Conservation (phyloP, 1,140 invertebrate species). For the Stratiolaelaps scimitus region DNA sequence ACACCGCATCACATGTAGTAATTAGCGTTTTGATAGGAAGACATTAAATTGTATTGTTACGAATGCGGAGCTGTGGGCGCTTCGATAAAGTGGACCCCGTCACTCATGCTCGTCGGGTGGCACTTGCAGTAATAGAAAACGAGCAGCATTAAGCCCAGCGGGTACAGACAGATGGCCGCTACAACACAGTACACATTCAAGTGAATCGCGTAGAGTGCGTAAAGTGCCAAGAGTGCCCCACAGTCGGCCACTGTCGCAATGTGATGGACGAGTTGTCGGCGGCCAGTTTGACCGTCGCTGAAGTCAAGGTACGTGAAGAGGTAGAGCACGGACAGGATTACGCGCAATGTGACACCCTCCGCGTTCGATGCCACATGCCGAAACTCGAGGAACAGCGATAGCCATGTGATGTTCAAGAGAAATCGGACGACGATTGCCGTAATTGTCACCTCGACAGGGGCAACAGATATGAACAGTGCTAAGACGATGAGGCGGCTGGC, state of each 20-base stretch:
- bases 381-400: conserved; percentile 11
- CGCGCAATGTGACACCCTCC: neutral
- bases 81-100: conserved; percentile 1
- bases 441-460: neutral
- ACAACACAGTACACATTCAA: conserved; percentile 10
- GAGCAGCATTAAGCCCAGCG: conserved; percentile 17
- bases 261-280: conserved; percentile 1
- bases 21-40: no score
- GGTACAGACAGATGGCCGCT: conserved; percentile 19
- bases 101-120: conserved; percentile 24
- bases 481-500: conserved; percentile 14
- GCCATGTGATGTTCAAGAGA: conserved; percentile 6
- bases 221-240: conserved; percentile 8
- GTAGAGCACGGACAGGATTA: conserved; percentile 1
- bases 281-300: conserved; percentile 6
- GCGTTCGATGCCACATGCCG: neutral
- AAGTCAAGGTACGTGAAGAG: conserved; percentile 22
- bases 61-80: no score
- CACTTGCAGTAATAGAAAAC: conserved; percentile 24
- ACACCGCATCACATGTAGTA: no score
- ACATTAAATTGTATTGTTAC: no score
- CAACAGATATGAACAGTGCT: neutral
- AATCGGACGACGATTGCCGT: neutral
- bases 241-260: conserved; percentile 10
- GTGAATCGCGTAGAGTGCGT: conserved; percentile 1